A percentile compares a stretch with the other conserved stretches of the same genome.
phyloP scores from a whole-genome alignment of 2,797 vertebrate genomes.

The Syngnathus acus region DNA sequence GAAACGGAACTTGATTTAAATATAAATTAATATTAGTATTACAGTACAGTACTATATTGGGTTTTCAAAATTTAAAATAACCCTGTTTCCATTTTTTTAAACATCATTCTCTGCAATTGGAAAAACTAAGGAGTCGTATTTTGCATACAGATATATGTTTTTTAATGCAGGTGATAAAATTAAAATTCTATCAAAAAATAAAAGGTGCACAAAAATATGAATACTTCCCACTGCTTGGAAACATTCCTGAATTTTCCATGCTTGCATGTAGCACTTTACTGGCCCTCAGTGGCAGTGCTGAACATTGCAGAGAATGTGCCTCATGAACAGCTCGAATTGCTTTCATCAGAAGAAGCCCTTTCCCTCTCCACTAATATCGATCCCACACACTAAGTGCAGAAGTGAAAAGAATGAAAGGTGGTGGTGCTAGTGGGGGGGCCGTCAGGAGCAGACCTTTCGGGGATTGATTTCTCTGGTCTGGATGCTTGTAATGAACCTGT shows the following conservation, averaged over 20 bases:
- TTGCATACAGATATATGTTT: too few species aligned
- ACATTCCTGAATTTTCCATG: background rate
- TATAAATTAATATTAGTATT: too few species aligned
- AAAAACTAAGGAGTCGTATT: too few species aligned
- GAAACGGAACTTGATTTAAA: too few species aligned
- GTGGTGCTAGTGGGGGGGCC: slow-evolving; percentile 4
- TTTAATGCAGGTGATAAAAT: too few species aligned
- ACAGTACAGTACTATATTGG: too few species aligned
- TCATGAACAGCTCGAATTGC: slow-evolving; percentile 3
- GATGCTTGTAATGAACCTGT: slow-evolving; percentile 46
- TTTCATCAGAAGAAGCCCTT: slow-evolving; percentile 22
- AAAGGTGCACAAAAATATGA: background rate
- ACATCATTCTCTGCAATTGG: too few species aligned
- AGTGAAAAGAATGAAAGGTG: slow-evolving; percentile 19
- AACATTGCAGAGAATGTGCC: slow-evolving; percentile 10
- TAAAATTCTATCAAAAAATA: too few species aligned
- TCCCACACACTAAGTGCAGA: slow-evolving; percentile 31
- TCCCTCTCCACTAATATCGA: slow-evolving; percentile 36
- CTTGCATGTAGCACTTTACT: slow-evolving; percentile 54
- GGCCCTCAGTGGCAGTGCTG: slow-evolving; percentile 53
- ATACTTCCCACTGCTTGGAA: background rate
- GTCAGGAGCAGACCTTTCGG: slow-evolving; percentile 14
- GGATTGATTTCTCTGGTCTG: slow-evolving; percentile 44
- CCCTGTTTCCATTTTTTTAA: too few species aligned
- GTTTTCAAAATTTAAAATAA: too few species aligned